phyloP scores from a whole-genome alignment of 2,113 vertebrate genomes.

The Pterophyllum scalare region DNA sequence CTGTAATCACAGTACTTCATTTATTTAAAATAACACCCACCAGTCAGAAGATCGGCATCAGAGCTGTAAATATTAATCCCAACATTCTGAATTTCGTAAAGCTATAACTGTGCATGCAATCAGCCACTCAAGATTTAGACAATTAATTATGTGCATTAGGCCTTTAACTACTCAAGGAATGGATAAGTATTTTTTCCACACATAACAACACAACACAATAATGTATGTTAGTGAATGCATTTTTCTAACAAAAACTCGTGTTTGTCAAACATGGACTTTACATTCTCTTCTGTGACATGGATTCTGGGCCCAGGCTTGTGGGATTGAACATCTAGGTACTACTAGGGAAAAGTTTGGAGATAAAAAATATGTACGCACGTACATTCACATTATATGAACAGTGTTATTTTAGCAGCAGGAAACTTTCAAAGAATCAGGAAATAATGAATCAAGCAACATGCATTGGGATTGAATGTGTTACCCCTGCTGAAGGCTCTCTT shows the following conservation, averaged over 20 bases:
- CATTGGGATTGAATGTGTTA: not conserved
- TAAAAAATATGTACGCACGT: not conserved
- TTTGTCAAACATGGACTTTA: no score
- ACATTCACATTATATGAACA: not conserved
- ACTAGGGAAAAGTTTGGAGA: not conserved
- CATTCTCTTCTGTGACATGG: no score
- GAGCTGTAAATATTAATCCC: not conserved
- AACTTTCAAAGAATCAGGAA: not conserved
- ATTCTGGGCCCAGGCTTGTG: no score
- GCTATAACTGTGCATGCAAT: not conserved
- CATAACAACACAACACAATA: no score
- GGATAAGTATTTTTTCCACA: no score
- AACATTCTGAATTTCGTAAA: not conserved
- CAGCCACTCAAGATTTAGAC: not conserved
- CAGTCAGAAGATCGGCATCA: not conserved
- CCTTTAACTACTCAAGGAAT: not conserved
- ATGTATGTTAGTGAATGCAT: no score
- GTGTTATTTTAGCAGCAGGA: not conserved
- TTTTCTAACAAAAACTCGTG: no score
- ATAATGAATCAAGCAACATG: not conserved
- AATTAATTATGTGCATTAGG: not conserved
- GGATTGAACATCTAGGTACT: not conserved
- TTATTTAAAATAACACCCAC: not conserved
- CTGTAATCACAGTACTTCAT: not conserved
- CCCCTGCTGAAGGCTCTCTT: not conserved